phyloP scores from a whole-genome alignment of 2,888 invertebrate species.

The Dinocampus coccinellae region DNA sequence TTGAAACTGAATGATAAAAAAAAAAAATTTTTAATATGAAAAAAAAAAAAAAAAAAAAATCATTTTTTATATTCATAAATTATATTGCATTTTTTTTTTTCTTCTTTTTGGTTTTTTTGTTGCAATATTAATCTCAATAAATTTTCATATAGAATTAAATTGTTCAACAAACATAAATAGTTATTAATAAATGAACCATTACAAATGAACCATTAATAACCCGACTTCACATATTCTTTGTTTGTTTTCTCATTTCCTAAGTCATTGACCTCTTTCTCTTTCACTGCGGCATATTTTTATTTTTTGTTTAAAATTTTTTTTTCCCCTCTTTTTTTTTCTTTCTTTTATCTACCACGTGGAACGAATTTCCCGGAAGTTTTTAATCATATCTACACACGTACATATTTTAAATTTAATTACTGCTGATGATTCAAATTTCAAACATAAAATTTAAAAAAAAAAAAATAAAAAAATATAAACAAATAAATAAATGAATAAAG shows the following conservation, averaged over 20 bases:
- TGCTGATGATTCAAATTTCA: background rate
- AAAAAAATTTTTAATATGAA: background rate
- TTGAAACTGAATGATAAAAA: too few relatives aligned
- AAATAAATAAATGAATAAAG: too few relatives aligned
- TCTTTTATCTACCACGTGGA: background rate
- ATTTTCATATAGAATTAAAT: background rate
- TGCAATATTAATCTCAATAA: background rate
- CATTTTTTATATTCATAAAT: too few relatives aligned
- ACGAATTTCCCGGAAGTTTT: background rate
- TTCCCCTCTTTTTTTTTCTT: background rate
- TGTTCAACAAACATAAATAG: background rate
- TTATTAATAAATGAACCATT: background rate
- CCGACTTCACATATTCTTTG: background rate
- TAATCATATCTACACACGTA: background rate
- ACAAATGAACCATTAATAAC: background rate
- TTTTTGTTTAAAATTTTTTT: background rate
- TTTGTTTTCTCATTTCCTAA: slow-evolving; percentile 15
- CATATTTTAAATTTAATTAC: background rate
- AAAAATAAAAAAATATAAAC: background rate
- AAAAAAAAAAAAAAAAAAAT: background rate
- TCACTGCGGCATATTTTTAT: background rate
- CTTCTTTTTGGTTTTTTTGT: background rate
- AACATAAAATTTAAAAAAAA: background rate
- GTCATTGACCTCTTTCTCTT: slow-evolving; percentile 6
- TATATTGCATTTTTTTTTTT: background rate